Conservation (phyloP, 2,113 vertebrate genomes). For the Gobiocypris rarus region DNA sequence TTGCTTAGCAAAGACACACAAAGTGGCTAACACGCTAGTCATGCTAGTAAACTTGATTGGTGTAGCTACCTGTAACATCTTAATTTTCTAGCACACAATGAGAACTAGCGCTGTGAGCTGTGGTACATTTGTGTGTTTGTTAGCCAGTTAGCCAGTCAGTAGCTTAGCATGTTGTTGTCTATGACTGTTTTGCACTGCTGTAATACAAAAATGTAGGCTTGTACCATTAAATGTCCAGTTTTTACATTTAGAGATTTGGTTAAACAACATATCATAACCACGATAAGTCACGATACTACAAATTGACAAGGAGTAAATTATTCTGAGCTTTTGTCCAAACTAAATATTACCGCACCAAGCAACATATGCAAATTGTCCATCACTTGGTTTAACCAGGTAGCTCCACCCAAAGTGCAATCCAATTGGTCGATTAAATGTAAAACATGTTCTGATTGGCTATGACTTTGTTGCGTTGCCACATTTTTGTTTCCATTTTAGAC, state of each 20-base stretch:
- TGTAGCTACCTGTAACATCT: conserved; percentile 58
- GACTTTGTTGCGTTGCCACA: neutral
- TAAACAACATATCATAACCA: neutral
- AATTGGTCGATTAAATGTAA: neutral
- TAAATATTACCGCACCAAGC: neutral
- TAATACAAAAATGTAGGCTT: neutral
- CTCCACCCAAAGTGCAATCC: neutral
- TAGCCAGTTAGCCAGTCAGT: neutral
- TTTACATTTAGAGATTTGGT: neutral
- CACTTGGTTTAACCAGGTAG: neutral
- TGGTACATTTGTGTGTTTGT: neutral
- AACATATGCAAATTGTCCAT: neutral
- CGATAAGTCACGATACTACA: neutral
- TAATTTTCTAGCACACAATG: conserved; percentile 11
- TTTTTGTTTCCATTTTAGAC: neutral
- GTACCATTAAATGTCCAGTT: neutral
- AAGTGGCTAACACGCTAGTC: conserved; percentile 76
- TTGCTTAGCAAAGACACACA: conserved; percentile 62
- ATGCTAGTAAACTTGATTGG: conserved; percentile 56
- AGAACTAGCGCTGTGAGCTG: conserved; percentile 7
- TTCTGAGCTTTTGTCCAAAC: neutral
- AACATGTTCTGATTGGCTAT: neutral
- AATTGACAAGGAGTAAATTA: neutral
- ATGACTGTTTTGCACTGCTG: neutral
- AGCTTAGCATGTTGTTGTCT: neutral